Conservation (phyloP, 2,113 vertebrate genomes). For the Megaceryle maxima region DNA sequence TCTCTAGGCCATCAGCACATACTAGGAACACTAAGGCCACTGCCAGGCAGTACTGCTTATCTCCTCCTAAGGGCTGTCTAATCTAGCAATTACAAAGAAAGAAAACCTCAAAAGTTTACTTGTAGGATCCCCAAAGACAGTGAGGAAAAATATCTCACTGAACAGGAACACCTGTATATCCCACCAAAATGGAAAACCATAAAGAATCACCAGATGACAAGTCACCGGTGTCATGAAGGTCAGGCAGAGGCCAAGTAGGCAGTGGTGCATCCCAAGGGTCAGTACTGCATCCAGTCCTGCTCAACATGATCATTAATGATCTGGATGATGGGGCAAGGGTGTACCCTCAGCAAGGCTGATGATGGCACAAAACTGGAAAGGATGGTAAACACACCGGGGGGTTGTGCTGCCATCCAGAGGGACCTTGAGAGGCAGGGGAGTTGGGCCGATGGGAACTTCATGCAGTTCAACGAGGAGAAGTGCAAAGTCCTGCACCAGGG, state of each 20-base stretch:
- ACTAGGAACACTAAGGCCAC: not conserved
- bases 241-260: not conserved
- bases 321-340: not conserved
- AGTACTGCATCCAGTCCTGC: not conserved
- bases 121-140: not conserved
- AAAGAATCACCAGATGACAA: not conserved
- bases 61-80: not conserved
- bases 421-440: not conserved
- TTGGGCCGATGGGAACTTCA: not conserved
- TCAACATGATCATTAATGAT: not conserved
- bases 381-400: accelerated
- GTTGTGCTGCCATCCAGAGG: not conserved
- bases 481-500: not conserved
- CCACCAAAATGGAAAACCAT: not conserved
- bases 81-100: not conserved
- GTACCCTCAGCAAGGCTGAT: not conserved
- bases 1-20: not conserved
- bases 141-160: not conserved
- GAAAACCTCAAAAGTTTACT: not conserved
- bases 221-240: not conserved
- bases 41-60: not conserved
- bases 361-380: not conserved
- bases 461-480: not conserved
- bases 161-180: not conserved
- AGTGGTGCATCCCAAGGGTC: not conserved